Percentiles rank a stretch among this genome's conserved stretches.
Conservation (phyloP, 2,888 invertebrate species). For the Dicyrtoma fusca region DNA sequence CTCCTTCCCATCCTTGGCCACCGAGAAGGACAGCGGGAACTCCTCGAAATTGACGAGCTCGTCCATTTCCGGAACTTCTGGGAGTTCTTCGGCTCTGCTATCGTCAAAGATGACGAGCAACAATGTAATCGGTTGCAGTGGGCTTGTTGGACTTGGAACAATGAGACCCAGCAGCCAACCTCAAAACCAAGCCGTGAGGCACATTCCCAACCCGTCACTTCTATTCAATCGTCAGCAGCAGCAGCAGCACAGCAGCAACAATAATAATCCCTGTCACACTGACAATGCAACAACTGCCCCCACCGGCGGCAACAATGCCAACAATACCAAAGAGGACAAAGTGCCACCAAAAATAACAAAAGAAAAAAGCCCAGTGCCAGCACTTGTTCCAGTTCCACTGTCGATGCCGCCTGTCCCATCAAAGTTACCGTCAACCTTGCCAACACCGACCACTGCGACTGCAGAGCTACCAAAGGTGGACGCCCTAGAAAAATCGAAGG, state of each 20-base stretch:
- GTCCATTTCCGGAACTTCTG: no score
- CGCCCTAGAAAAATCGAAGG: no score
- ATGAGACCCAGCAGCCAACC: constrained; percentile 54
- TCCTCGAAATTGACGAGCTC: no score
- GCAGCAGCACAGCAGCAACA: constrained; percentile 20
- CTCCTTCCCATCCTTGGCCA: constrained; percentile 4
- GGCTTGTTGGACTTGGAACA: not conserved
- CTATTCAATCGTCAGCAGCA: constrained; percentile 64
- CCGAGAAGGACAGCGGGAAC: no score
- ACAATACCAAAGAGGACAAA: not conserved
- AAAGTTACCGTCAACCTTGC: no score
- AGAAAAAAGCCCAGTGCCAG: no score
- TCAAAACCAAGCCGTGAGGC: constrained; percentile 67
- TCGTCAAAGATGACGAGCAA: not conserved
- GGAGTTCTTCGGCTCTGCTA: not conserved
- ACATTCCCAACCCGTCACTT: constrained; percentile 69
- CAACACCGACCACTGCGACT: no score
- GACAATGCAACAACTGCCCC: not conserved
- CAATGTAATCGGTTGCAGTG: not conserved
- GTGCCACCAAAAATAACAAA: no score
- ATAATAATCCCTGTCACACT: constrained; percentile 24
- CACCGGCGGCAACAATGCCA: not conserved
- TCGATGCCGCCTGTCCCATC: no score
- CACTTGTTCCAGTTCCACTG: no score
- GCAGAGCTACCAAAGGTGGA: no score